These are phyloP conservation scores for Frankliniella intonsa DNA, from an alignment of 2,888 invertebrate species.

Conservation along the genomic window DNA sequence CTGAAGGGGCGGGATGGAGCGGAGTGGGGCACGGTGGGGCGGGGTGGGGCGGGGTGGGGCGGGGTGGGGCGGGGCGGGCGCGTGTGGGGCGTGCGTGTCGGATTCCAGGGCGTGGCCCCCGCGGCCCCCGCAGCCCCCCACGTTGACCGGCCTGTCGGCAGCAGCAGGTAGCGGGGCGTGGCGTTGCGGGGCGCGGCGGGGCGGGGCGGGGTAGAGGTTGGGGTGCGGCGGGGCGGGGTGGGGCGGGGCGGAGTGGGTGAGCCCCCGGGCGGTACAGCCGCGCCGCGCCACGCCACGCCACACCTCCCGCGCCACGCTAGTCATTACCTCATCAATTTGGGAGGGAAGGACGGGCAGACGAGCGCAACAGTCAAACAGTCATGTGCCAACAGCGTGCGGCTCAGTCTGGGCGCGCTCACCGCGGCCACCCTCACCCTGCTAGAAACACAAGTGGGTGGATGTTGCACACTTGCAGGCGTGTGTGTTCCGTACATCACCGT, in stretches of 20 bases:
- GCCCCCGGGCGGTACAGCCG: constrained; percentile 2
- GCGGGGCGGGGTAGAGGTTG: not conserved
- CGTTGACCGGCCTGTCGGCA: not conserved
- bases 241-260: not conserved
- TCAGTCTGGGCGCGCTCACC: no score
- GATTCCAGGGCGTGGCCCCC: not conserved
- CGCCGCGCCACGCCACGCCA: not conserved
- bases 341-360: not conserved
- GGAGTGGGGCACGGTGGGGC: not conserved
- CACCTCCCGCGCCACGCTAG: not conserved
- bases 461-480: not conserved
- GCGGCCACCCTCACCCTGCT: no score
- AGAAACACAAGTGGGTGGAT: not conserved
- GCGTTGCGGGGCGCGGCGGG: not conserved
- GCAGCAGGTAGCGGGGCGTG: not conserved
- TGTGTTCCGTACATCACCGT: not conserved
- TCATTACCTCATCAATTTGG: constrained; percentile 14
- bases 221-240: not conserved
- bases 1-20: no score
- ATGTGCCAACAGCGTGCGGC: not conserved
- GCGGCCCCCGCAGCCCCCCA: not conserved
- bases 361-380: not conserved
- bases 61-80: not conserved
- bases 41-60: no score
- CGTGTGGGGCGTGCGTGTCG: not conserved